Evolutionary conservation across 2,888 invertebrate genomes (phyloP).

Genomic region (Meta bourneti): DNA sequence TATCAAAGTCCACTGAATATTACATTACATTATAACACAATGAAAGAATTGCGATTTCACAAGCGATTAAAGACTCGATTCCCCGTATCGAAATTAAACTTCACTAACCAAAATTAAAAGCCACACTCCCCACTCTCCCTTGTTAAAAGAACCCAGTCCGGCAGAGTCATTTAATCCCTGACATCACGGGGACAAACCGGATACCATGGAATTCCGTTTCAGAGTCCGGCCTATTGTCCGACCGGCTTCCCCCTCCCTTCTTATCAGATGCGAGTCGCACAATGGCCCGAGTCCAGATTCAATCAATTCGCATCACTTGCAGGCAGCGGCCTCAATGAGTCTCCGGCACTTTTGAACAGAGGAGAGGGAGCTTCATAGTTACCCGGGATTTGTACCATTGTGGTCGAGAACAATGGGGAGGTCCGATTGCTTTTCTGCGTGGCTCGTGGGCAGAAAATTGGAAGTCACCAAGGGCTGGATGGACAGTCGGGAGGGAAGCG

Average conservation of each 20-base stretch:
- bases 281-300: conserved; percentile 48
- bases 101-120: conserved; percentile 18
- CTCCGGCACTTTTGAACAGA: conserved; percentile 55
- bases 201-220: conserved; percentile 53
- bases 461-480: not conserved
- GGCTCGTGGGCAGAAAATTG: conserved; percentile 42
- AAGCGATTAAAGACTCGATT: too few species aligned
- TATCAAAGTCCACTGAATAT: too few species aligned
- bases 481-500: conserved; percentile 3
- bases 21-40: too few species aligned
- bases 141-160: conserved; percentile 39
- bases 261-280: conserved; percentile 46
- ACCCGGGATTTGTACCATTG: conserved; percentile 59
- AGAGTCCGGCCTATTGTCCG: conserved; percentile 67
- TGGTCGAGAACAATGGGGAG: conserved; percentile 41
- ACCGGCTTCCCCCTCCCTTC: not conserved
- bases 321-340: conserved; percentile 37
- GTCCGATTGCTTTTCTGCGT: conserved; percentile 37
- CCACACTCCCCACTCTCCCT: not conserved
- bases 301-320: conserved; percentile 68
- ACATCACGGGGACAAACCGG: conserved; percentile 46
- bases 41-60: too few species aligned
- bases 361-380: conserved; percentile 28
- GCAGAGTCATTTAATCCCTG: conserved; percentile 49
- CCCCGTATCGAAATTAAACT: not conserved